Evolutionary conservation across 2,888 invertebrate genomes (phyloP), one percentile per base, ranked within the genome.

Genomic region (Napeogenes inachia): DNA sequence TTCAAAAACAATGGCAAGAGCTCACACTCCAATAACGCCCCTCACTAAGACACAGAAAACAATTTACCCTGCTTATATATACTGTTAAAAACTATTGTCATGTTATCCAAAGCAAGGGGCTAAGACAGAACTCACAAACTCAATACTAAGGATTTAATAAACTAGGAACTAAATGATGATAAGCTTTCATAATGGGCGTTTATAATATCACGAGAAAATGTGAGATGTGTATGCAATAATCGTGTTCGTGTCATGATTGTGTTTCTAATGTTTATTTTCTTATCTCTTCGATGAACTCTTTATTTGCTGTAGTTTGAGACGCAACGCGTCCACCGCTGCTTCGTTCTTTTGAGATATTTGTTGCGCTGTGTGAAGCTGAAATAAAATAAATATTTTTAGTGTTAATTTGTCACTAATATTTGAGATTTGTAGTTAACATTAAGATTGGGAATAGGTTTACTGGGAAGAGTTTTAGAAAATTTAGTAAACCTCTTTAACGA

Each of bases 241-340:
- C 50, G 30, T 50, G 50, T 30, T 30, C 2, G 42, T 35, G 47
- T 21, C 33, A n/a, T 30, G 21, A 56, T 42, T 45, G 46, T 45
- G 45, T 5, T 30, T 32, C 56, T 32, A 42, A 42, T 42, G 10
- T 42, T 42, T 42, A 42, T 10, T 10, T 42, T 73, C 76, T 87
- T 91, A 91, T 91, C 90, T 91, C 70, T 89, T 90, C 50, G 90
- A 87, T 45, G 89, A 89, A 75, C 89, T 91, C 72, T 91, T 91
- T 73, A 91, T 90, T 75, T 91, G 90, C 76, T 91, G 89, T 21
- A 91, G 78, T 68, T 91, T 91, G 60, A 90, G 87, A 21, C 91
- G 84, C n/a, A 91, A 74, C 2, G 87, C 84, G 71, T 91, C 91
- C 13, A 91, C 86, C 1, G 84, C 89, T 0, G 89, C 90, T 67